Base-by-base conservation (phyloP, 92 coral and sea anemone species). In the Hydrozoanthus gracilis region DNA sequence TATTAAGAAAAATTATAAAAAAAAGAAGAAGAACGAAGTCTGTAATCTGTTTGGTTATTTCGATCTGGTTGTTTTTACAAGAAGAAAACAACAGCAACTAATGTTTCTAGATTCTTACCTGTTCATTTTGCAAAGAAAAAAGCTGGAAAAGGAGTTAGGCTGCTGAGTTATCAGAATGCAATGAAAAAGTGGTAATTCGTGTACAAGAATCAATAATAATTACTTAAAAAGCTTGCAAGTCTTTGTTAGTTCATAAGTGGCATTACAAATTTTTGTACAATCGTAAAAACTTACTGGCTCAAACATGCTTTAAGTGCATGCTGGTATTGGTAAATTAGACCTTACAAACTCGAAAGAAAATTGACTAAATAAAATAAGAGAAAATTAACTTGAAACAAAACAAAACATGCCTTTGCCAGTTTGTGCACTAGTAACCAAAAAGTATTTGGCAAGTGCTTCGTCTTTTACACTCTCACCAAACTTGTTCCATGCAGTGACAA, bases 401-500 rank as follows among this genome's bases (percentile, higher is more conserved):
- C 27, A 20, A 67, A 67, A 67, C 73, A 0, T 67, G 10, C 73
- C 45, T 11, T 67, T 58, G 65, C 65, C 73, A 27, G 8, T 67
- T 17, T 67, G 46, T 6, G 73, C 45, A 5, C 11, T 67, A 46
- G 6, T 27, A 6, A 20, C 73, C 73, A 45, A 68, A 68, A 68
- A 20, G 39, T 35, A 8, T 13, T 7, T 68, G 8, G 10, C 48
- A 13, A 68, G 73, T 4, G 76, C 45, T 48, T 60, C 73, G 17
- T 82, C 86, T 27, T 18, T 82, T 5, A 46, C 75, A 65, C 86
- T 82, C 50, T 82, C 86, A 3, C 86, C 86, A 60, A 82, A 82
- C 76, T 14, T 65, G 47, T 82, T 82, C 86, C 86, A 82, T 65
- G 86, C 61, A 4, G 86, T 82, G 18, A 82, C 86, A 7, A 82